Evolutionary conservation across 2,113 vertebrate genomes (phyloP).

Genomic region (Oenanthe melanoleuca): DNA sequence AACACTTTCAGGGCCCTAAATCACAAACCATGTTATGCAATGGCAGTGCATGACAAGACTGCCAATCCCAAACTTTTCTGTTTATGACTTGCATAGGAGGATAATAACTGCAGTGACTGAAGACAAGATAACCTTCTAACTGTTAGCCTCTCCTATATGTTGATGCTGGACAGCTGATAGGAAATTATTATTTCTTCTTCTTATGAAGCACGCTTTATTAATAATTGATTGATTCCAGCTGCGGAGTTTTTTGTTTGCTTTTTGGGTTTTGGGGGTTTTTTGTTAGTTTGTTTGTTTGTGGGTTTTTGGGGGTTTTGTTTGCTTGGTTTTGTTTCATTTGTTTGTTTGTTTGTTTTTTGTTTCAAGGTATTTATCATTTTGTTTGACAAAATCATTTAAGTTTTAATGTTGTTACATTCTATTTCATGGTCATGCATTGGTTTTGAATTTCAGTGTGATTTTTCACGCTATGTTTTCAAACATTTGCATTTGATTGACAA

Average conservation of each 20-base stretch:
- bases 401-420: neutral
- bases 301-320: neutral
- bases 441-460: neutral
- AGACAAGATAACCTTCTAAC: neutral
- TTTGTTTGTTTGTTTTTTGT: neutral
- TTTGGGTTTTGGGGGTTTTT: neutral
- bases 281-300: neutral
- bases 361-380: neutral
- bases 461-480: neutral
- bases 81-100: too few species aligned
- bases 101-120: neutral
- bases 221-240: neutral
- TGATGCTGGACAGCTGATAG: neutral
- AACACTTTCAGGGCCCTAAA: neutral
- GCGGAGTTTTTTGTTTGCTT: neutral
- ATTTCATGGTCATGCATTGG: neutral
- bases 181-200: neutral
- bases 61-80: neutral
- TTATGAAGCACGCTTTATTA: neutral
- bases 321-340: neutral
- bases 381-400: neutral
- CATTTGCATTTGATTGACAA: neutral
- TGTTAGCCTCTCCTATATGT: neutral
- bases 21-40: neutral
- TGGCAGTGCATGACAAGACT: neutral